Evolutionary conservation across 2,888 invertebrate genomes (phyloP), one percentile per base, ranked within the genome.

Genomic region (Amiota minor): DNA sequence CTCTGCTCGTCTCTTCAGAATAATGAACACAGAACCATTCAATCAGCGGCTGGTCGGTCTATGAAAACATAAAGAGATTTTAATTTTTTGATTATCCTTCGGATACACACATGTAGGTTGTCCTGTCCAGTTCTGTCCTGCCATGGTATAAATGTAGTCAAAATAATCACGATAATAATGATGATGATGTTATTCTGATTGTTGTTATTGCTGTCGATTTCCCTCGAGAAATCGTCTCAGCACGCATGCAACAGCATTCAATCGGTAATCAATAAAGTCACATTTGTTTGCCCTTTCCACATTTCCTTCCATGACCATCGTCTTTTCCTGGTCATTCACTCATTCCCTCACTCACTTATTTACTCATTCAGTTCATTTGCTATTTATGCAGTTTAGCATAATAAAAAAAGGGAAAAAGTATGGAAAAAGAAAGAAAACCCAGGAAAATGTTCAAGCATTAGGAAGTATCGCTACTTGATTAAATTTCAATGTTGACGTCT

Each of bases 11-110:
- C 35, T 35, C 6, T 35, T 35, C 35, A 35, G 35, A 35, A 35
- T 35, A 35, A 35, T 81, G 82, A 81, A 87, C 87, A 86, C 59
- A 1, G 20, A 81, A 85, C 82, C 88, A 87, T 87, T 87, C 86
- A 88, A 87, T 87, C 87, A 88, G 80, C 85, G 86, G 75, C 35
- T 35, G 35, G 35, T 35, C 35, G 35, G 75, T 79, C 83, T 79
- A 11, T 70, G 81, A 85, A 80, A 86, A 86, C 80, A 88, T 88
- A 89, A 88, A 89, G 89, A 88, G 88, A 88, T 89, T 88, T 88
- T 88, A 88, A 88, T 88, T 88, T 88, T 89, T 89, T 88, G 88
- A 88, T 88, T 88, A 88, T 74, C 70, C 72, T 50, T 53, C 35
- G 35, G 53, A 14, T 50, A 55, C 71, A 64, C 73, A 69, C 61